Percentiles rank a stretch among this genome's conserved stretches.
These are phyloP conservation scores for Zaprionus bogoriensis DNA, from an alignment of 2,888 invertebrate species.

Conservation along the genomic window DNA sequence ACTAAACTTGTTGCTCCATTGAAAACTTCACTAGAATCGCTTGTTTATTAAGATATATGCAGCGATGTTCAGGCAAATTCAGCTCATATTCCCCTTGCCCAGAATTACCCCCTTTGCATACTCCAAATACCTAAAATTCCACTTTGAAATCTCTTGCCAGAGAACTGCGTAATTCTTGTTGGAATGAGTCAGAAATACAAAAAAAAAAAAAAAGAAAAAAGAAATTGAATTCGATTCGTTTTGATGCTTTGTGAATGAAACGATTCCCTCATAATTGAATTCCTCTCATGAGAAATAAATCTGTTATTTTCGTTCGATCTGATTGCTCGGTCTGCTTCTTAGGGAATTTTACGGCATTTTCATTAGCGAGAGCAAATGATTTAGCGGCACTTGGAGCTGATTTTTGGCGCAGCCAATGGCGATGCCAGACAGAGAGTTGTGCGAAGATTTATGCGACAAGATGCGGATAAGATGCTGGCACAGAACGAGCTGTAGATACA, in stretches of 20 bases:
- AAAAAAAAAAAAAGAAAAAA: neutral
- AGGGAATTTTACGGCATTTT: conserved; percentile 12
- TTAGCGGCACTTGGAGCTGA: conserved; percentile 14
- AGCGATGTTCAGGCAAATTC: too few species aligned
- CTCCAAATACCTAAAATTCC: neutral
- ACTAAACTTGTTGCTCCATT: too few species aligned
- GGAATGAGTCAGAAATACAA: neutral
- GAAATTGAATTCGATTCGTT: neutral
- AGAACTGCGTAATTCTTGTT: conserved; percentile 13
- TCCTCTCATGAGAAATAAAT: conserved; percentile 8
- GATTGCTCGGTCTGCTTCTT: neutral
- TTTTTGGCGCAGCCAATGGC: conserved; percentile 32
- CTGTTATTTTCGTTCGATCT: neutral
- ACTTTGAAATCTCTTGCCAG: conserved; percentile 2
- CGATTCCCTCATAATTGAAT: conserved; percentile 8
- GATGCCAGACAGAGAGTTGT: conserved; percentile 6
- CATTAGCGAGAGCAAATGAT: conserved; percentile 17
- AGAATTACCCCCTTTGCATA: neutral
- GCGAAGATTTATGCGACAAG: conserved; percentile 44
- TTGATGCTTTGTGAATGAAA: neutral
- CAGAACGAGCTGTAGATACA: neutral
- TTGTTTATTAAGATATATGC: too few species aligned
- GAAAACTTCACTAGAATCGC: too few species aligned
- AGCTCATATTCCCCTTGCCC: neutral
- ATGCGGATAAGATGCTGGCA: conserved; percentile 34